phyloP scores from a whole-genome alignment of 2,888 invertebrate species.

The Papilio gigon region DNA sequence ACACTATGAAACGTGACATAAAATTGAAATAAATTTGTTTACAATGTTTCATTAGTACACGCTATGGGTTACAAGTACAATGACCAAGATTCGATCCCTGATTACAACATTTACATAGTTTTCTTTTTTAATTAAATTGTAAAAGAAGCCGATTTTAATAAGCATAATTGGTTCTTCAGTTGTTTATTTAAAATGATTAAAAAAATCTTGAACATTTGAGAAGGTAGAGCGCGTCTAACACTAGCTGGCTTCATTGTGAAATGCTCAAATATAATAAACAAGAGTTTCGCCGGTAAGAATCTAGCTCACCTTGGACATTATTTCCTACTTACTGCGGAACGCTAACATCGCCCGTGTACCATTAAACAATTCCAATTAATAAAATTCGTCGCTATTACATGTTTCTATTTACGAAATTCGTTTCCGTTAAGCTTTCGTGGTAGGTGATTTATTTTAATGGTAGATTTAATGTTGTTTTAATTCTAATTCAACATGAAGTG shows the following conservation, averaged over 20 bases:
- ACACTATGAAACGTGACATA: too few species aligned
- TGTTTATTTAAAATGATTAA: background rate
- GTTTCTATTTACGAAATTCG: background rate
- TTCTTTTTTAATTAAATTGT: too few species aligned
- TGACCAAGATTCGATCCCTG: too few species aligned
- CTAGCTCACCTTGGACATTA: constrained; percentile 75
- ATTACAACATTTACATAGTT: too few species aligned
- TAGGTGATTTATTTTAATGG: background rate
- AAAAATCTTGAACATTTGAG: constrained; percentile 31
- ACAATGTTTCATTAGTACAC: too few species aligned
- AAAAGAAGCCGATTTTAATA: too few species aligned
- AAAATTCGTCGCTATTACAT: constrained; percentile 6
- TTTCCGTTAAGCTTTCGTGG: constrained; percentile 1
- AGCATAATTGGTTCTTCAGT: too few species aligned
- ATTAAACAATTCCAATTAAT: constrained; percentile 14
- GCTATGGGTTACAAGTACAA: too few species aligned
- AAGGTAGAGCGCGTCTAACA: constrained; percentile 39
- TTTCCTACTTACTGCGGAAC: constrained; percentile 71
- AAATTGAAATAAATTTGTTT: too few species aligned
- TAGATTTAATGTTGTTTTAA: background rate
- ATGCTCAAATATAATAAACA: constrained; percentile 61
- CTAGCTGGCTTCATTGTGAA: constrained; percentile 54
- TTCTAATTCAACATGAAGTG: background rate
- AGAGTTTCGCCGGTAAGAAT: constrained; percentile 62
- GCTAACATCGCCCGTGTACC: constrained; percentile 34